These are phyloP conservation scores for Tapera naevia DNA, from an alignment of 2,797 vertebrate species.

Conservation along the genomic window DNA sequence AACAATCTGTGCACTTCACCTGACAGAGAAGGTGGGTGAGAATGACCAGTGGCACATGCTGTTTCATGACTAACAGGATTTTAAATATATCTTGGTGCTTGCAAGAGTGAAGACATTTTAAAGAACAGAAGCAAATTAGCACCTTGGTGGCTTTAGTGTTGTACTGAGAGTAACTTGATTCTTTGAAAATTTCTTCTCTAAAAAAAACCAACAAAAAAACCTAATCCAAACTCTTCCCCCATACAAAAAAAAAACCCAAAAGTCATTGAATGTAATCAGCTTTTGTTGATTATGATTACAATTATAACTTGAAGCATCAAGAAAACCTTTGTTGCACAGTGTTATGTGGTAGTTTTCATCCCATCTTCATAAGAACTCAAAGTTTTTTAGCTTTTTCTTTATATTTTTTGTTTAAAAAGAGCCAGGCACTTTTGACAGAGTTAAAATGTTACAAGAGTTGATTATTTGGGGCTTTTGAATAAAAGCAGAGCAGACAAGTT, in stretches of 20 bases:
- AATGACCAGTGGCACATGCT: neutral
- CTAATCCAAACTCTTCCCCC: no score
- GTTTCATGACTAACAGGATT: neutral
- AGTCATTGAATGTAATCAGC: no score
- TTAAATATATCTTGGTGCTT: neutral
- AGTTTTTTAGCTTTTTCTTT: neutral
- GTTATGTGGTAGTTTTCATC: neutral
- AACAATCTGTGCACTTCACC: neutral
- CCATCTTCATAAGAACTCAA: accelerated
- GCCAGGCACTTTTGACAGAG: neutral
- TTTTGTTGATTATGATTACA: neutral
- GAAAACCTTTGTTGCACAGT: neutral
- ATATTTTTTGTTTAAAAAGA: neutral
- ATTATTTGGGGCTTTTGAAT: neutral
- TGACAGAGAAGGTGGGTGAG: neutral
- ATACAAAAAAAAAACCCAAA: no score
- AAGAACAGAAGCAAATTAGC: neutral
- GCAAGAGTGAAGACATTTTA: neutral
- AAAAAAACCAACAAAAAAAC: neutral
- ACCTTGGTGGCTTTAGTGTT: neutral
- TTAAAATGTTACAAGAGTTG: neutral
- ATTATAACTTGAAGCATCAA: neutral
- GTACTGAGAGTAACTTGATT: neutral
- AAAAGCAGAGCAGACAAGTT: neutral
- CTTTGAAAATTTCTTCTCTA: neutral